Evolutionary conservation across 2,797 vertebrate species (phyloP), one percentile per base, ranked within the genome.

Genomic region (Sphaeramia orbicularis): DNA sequence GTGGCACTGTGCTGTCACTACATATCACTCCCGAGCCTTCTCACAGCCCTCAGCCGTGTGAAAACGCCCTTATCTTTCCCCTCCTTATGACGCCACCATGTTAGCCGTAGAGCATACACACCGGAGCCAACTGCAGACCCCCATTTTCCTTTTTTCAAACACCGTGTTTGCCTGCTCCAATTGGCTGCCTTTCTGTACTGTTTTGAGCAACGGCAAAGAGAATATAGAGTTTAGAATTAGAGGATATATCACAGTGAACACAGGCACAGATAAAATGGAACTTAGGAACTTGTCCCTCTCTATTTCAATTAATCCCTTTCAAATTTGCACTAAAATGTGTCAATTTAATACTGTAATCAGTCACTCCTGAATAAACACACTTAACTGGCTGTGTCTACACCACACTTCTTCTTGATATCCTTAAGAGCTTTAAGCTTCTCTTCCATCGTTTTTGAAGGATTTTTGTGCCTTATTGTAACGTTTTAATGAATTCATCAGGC

Each of bases 1-100:
- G 80, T 92, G 86, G 91, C 86, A 81, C 91, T 81, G 84, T 80
- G 90, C 91, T 92, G 92, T 93, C 93, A 92, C 89, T 91, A 91
- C 90, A 91, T 88, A 93, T 94, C 93, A 93, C 89, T 93, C 89
- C 87, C 85, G 89, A 89, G 91, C 86, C 82, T 85, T 87, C 88
- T 78, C 85, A 73, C 81, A 82, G 85, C 90, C 81, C 85, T 84
- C 74, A 85, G 83, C 83, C 61, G 85, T 86, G 88, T 87, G 85
- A 91, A 90, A 89, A 88, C 87, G 74, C 71, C 76, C 81, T 91
- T 86, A 92, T 91, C 89, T 85, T 75, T 66, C 41, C 71, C 66
- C 76, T 71, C 77, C 76, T 78, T 80, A 75, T 81, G 77, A 76
- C 59, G 45, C 59, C 74, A 70, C 65, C 74, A 66, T 81, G 83